Percentiles rank a stretch among this genome's conserved stretches.
Evolutionary conservation across 2,888 invertebrate species (phyloP).

Genomic region (Luperina testacea): DNA sequence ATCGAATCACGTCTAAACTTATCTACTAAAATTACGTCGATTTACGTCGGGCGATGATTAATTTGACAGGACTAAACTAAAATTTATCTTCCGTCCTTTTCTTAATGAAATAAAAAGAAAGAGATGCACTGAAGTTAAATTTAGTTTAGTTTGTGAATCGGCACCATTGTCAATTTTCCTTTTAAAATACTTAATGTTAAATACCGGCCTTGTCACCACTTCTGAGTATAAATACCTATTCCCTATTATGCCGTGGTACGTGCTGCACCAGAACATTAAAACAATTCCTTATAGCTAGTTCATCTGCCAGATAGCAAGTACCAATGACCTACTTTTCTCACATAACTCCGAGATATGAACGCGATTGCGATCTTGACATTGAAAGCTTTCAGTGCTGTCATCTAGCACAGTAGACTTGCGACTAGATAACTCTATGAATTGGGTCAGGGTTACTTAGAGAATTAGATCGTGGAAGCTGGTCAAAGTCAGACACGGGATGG

Average conservation of each 20-base stretch:
- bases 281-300: not conserved
- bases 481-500: not conserved
- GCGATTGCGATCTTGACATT: slow-evolving; percentile 54
- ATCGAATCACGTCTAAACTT: too few species aligned
- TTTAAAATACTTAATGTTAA: too few species aligned
- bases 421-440: slow-evolving; percentile 30
- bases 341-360: slow-evolving; percentile 26
- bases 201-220: not conserved
- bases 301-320: slow-evolving; percentile 6
- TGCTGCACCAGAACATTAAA: not conserved
- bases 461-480: slow-evolving; percentile 21
- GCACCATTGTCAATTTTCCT: too few species aligned
- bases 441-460: slow-evolving; percentile 39
- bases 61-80: too few species aligned
- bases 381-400: slow-evolving; percentile 36
- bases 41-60: too few species aligned
- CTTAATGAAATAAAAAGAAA: too few species aligned
- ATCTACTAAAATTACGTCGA: too few species aligned
- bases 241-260: too few species aligned
- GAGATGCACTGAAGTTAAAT: too few species aligned
- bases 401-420: slow-evolving; percentile 9
- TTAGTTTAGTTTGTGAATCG: too few species aligned
- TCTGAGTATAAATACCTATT: not conserved
- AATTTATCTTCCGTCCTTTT: too few species aligned
- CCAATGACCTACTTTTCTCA: slow-evolving; percentile 44